Percentiles rank a stretch among this genome's conserved stretches.
Evolutionary conservation across 2,113 vertebrate species (phyloP).

Genomic region (Caranx melampygus): DNA sequence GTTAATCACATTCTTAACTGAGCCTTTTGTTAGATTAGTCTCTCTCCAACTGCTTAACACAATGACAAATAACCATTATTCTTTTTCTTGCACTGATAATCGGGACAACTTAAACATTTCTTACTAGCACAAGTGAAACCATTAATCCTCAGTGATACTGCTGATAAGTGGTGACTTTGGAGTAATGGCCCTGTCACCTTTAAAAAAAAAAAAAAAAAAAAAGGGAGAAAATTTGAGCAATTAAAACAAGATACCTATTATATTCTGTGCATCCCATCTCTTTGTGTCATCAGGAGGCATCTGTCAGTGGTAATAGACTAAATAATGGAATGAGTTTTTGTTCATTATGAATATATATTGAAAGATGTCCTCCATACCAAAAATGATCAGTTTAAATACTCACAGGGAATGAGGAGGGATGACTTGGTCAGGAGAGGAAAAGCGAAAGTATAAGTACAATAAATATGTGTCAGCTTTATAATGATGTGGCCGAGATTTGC

Average conservation of each 20-base stretch:
- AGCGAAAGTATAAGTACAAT: neutral
- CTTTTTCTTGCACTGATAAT: slow-evolving; percentile 99
- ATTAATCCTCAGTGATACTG: slow-evolving; percentile 99
- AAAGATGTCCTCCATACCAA: neutral
- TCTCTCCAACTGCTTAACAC: slow-evolving; percentile 89
- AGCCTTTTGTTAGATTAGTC: slow-evolving; percentile 89
- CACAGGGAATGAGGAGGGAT: neutral
- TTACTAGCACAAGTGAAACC: slow-evolving; percentile 98
- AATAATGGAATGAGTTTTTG: slow-evolving; percentile 84
- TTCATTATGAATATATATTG: slow-evolving; percentile 23
- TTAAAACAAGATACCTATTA: slow-evolving; percentile 98
- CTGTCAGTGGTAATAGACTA: slow-evolving; percentile 89
- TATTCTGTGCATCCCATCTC: slow-evolving; percentile 88
- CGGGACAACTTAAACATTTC: slow-evolving; percentile 99
- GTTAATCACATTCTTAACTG: slow-evolving; percentile 90
- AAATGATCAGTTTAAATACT: slow-evolving; percentile 15
- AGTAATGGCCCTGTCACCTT: slow-evolving; percentile 98
- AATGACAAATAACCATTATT: slow-evolving; percentile 99
- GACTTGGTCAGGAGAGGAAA: neutral
- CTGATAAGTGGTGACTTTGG: slow-evolving; percentile 97
- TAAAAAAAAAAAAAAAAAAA: slow-evolving; percentile 83
- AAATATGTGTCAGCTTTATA: neutral
- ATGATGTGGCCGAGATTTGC: neutral
- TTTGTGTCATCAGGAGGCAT: slow-evolving; percentile 92
- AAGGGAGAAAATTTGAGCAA: slow-evolving; percentile 91